Evolutionary conservation across 2,797 vertebrate genomes (phyloP).

Genomic region (Acipenser ruthenus): DNA sequence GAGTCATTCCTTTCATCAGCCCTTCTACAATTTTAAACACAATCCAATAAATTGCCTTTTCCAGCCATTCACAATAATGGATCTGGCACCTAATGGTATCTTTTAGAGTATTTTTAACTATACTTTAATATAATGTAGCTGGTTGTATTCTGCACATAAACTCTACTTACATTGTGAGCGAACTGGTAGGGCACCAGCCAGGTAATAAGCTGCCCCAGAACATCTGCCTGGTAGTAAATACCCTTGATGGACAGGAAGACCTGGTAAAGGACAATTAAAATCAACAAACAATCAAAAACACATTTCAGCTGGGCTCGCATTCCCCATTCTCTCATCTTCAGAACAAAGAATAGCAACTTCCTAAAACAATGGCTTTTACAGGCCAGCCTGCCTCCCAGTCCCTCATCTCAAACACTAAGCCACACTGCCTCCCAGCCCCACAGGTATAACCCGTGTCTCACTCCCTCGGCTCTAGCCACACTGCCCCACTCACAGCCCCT

Average conservation of each 20-base stretch:
- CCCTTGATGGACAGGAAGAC: conserved; percentile 97
- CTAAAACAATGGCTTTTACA: no score
- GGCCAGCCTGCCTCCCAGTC: background rate
- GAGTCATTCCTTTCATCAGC: no score
- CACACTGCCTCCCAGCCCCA: background rate
- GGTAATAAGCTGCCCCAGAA: conserved; percentile 81
- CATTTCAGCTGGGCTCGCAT: background rate
- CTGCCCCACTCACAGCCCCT: fast-evolving
- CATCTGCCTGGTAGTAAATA: conserved; percentile 93
- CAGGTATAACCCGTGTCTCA: background rate
- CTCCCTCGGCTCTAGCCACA: fast-evolving
- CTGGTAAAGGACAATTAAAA: conserved; percentile 40
- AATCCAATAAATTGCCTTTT: no score
- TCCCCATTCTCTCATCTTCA: background rate
- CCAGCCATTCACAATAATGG: no score
- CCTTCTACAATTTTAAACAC: no score
- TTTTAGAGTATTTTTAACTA: no score
- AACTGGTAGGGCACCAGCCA: conserved; percentile 94
- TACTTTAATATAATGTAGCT: no score
- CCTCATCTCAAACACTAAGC: no score
- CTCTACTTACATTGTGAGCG: conserved; percentile 82
- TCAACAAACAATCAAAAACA: background rate
- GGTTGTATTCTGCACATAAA: no score
- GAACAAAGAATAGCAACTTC: no score
- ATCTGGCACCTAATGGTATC: no score